Evolutionary conservation across 2,888 invertebrate species (phyloP), one percentile per base, ranked within the genome.

Genomic region (Dryococelus australis): DNA sequence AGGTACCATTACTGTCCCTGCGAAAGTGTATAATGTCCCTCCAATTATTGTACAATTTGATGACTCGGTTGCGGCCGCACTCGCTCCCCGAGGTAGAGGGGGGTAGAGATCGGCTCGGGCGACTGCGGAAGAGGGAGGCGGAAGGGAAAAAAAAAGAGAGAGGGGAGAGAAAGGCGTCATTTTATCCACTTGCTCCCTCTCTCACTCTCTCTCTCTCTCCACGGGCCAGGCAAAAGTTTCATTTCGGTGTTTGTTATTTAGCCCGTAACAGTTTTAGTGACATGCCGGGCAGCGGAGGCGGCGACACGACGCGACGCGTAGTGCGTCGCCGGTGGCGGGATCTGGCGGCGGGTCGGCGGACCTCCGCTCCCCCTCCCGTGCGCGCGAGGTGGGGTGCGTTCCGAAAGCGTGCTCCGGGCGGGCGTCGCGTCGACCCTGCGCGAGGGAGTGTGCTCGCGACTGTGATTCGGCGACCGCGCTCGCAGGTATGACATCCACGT

Each of bases 1-100:
- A 83, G 83, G 83, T 83, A 83, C 83, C 83, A 83, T 83, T 83
- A 83, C 35, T 83, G 83, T 83, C 83, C 83, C 83, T 83, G 83
- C 83, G 83, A 83, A 43, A 83, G 83, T 83, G 43, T 83, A 83
- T 83, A 83, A 83, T 83, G 83, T 83, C 83, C 83, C 83, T 83
- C 83, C 83, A 83, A 83, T 83, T 83, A 83, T 83, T 83, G 83
- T 83, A 83, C 83, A 83, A 43, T 83, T 83, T 83, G 83, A 83
- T 83, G 83, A 83, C 83, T 83, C 83, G 83, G 83, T 83, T 43
- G 83, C 43, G 83, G 83, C 43, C 83, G 83, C 43, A 28, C 65
- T 83, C 20, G 4, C 35, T 35, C 35, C 35, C 35, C n/a, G n/a
- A n/a, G n/a, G n/a, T n/a, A 27, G 27, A 27, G 83, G 28, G 24